These are phyloP conservation scores for Edolisoma coerulescens DNA, from an alignment of 2,113 vertebrate species.

Conservation along the genomic window DNA sequence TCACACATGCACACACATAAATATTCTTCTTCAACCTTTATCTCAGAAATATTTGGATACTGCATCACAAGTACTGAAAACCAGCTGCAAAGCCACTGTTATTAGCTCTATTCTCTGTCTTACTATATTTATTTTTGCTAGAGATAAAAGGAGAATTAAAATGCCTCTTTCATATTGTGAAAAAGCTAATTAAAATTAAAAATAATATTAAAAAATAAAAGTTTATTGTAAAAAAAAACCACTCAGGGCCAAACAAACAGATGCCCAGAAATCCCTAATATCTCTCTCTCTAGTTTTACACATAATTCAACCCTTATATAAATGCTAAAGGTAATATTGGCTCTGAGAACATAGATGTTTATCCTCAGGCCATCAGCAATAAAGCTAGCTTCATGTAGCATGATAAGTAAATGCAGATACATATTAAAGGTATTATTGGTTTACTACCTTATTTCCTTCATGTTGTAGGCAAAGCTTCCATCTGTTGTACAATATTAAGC, in stretches of 20 bases:
- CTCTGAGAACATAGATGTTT: conserved; percentile 47
- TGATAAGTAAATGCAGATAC: conserved; percentile 57
- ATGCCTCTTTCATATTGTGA: neutral
- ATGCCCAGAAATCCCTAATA: neutral
- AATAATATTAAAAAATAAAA: neutral
- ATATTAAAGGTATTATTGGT: conserved; percentile 55
- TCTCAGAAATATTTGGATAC: neutral
- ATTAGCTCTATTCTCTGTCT: neutral
- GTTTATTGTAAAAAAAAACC: neutral
- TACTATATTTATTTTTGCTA: neutral
- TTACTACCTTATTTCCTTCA: conserved; percentile 41
- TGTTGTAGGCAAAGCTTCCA: conserved; percentile 7
- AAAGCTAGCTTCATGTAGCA: conserved; percentile 42
- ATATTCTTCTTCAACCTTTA: neutral
- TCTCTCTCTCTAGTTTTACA: neutral
- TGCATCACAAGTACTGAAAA: neutral
- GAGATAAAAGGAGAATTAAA: conserved; percentile 20
- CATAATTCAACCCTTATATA: conserved; percentile 21
- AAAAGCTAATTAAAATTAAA: conserved; percentile 22
- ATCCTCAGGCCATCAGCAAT: conserved; percentile 51
- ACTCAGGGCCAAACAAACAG: neutral
- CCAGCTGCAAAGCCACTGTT: neutral
- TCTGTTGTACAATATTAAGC: conserved; percentile 45
- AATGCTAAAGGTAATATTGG: conserved; percentile 51
- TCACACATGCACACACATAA: neutral